Conservation (phyloP, 2,797 vertebrate species). For the Pipistrellus kuhlii region DNA sequence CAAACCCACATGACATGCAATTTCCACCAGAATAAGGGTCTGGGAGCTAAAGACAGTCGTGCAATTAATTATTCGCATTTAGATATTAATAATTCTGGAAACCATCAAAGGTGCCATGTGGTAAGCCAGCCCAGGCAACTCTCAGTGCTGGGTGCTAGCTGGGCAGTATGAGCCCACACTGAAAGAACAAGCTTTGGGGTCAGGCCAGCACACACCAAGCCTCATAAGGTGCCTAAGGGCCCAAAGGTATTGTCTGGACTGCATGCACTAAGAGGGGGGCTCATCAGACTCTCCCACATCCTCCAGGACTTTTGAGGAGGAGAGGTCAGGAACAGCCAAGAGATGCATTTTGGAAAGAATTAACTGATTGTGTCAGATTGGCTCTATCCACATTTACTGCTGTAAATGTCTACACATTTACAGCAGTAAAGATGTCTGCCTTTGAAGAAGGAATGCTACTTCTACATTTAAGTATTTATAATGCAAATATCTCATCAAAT, state of each 20-base stretch:
- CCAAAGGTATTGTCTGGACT: background rate
- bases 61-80: background rate
- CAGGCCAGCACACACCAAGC: background rate
- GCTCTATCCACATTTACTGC: slow-evolving; percentile 69
- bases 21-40: background rate
- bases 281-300: background rate
- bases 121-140: slow-evolving; percentile 70
- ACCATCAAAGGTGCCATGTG: slow-evolving; percentile 67
- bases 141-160: background rate
- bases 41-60: slow-evolving; percentile 34
- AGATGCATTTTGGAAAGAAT: slow-evolving; percentile 7
- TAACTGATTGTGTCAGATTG: slow-evolving; percentile 72
- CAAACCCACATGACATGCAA: background rate
- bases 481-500: slow-evolving; percentile 71
- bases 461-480: slow-evolving; percentile 80
- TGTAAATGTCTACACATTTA: slow-evolving; percentile 76
- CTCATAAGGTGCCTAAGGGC: fast-evolving
- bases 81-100: slow-evolving; percentile 58
- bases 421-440: slow-evolving; percentile 76
- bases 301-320: slow-evolving; percentile 51
- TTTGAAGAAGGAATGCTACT: slow-evolving; percentile 73
- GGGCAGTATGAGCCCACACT: background rate
- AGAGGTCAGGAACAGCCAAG: background rate
- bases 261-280: background rate
- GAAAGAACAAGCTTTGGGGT: too few species aligned